A percentile compares a stretch with the other conserved stretches of the same genome.
Conservation (phyloP, 2,113 vertebrate species). For the Brienomyrus brachyistius region DNA sequence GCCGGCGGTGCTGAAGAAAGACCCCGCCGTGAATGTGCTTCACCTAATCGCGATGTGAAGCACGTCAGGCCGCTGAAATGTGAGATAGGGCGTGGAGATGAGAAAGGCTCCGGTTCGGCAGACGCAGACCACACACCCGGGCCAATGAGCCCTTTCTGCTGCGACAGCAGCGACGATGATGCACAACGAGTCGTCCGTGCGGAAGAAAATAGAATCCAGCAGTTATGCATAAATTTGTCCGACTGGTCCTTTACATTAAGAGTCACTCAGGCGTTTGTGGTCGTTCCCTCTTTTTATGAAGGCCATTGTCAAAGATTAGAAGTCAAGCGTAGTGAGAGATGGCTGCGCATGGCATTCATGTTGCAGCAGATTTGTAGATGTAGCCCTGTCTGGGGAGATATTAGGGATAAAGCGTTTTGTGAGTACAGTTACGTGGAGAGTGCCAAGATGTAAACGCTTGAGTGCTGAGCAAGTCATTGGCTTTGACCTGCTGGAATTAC, state of each 20-base stretch:
- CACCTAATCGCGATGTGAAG: background rate
- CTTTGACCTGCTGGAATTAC: background rate
- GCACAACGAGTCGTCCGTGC: background rate
- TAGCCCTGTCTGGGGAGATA: background rate
- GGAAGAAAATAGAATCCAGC: background rate
- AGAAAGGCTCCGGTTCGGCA: background rate
- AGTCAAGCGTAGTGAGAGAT: background rate
- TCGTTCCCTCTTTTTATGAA: background rate
- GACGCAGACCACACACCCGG: background rate
- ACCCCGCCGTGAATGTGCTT: background rate
- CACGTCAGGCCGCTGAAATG: background rate
- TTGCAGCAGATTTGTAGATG: background rate
- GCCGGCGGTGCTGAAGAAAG: background rate
- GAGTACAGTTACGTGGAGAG: background rate
- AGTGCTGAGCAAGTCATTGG: background rate
- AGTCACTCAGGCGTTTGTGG: background rate
- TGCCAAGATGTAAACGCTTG: background rate
- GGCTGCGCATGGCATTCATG: background rate
- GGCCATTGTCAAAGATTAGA: background rate
- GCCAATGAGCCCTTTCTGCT: background rate
- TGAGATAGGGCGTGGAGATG: background rate
- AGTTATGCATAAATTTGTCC: background rate
- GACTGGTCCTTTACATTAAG: background rate
- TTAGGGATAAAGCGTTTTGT: background rate
- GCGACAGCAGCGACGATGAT: background rate